phyloP scores from a whole-genome alignment of 2,797 vertebrate species.

The Myoxocephalus aenaeus region DNA sequence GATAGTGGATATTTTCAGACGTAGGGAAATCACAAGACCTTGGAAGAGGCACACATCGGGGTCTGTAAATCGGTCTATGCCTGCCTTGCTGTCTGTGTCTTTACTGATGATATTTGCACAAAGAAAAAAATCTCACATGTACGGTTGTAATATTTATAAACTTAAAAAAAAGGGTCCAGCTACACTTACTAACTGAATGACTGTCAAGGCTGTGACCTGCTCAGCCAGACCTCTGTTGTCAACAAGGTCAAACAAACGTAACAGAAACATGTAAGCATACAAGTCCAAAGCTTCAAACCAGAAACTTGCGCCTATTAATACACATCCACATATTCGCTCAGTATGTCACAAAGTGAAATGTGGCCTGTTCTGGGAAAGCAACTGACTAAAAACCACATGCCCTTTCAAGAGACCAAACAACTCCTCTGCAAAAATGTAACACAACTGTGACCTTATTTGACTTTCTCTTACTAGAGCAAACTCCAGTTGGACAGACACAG shows the following conservation, averaged over 20 bases:
- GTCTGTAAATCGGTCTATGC: conserved; percentile 12
- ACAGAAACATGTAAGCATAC: conserved; percentile 6
- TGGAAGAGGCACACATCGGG: background rate
- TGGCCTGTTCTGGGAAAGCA: background rate
- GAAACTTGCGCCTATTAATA: background rate
- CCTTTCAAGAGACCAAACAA: conserved; percentile 31
- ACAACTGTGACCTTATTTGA: conserved; percentile 43
- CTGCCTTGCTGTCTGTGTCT: background rate
- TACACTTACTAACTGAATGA: background rate
- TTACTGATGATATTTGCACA: conserved; percentile 16
- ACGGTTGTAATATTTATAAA: conserved; percentile 52
- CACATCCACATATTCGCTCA: background rate
- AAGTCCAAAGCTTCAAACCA: conserved; percentile 6
- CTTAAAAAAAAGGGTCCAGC: background rate
- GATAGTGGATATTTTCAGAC: background rate
- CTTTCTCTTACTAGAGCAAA: conserved; percentile 3
- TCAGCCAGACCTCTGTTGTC: background rate
- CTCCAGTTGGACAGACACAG: background rate
- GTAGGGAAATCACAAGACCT: background rate
- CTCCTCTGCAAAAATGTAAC: conserved; percentile 44
- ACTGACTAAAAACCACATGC: conserved; percentile 47
- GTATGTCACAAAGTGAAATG: conserved; percentile 21
- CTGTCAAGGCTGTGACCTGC: conserved; percentile 11
- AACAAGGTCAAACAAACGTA: conserved; percentile 18
- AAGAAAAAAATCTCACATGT: conserved; percentile 37